phyloP scores from a whole-genome alignment of 2,888 invertebrate species.

The Pristionchus exspectatus region DNA sequence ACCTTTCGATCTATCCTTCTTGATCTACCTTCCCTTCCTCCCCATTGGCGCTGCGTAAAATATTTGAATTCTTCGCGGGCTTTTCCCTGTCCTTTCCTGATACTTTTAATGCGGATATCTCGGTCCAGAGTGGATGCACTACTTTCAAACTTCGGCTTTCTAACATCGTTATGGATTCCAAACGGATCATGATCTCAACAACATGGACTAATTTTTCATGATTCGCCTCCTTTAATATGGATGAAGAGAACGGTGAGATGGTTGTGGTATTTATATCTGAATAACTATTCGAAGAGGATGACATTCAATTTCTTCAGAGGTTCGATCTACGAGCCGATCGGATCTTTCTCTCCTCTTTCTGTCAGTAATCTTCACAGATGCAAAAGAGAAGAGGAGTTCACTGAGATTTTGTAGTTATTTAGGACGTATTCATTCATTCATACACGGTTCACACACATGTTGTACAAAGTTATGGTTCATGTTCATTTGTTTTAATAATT shows the following conservation, averaged over 20 bases:
- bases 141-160: too few relatives aligned
- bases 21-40: too few relatives aligned
- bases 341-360: neutral
- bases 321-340: constrained; percentile 38
- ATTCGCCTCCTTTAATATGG: too few relatives aligned
- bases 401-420: neutral
- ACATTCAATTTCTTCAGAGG: neutral
- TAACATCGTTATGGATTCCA: too few relatives aligned
- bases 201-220: too few relatives aligned
- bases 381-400: neutral
- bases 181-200: too few relatives aligned
- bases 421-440: neutral
- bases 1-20: too few relatives aligned
- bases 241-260: neutral
- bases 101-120: too few relatives aligned
- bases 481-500: neutral
- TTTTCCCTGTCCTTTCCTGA: too few relatives aligned
- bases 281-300: neutral
- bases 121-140: too few relatives aligned
- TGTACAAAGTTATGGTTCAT: neutral
- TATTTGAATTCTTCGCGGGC: too few relatives aligned
- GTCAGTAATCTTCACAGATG: neutral
- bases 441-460: neutral
- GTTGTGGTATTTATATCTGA: neutral
- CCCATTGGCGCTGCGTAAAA: too few relatives aligned